Base-by-base conservation (phyloP, 1,140 invertebrate genomes). In the Bilobella aurantiaca region DNA sequence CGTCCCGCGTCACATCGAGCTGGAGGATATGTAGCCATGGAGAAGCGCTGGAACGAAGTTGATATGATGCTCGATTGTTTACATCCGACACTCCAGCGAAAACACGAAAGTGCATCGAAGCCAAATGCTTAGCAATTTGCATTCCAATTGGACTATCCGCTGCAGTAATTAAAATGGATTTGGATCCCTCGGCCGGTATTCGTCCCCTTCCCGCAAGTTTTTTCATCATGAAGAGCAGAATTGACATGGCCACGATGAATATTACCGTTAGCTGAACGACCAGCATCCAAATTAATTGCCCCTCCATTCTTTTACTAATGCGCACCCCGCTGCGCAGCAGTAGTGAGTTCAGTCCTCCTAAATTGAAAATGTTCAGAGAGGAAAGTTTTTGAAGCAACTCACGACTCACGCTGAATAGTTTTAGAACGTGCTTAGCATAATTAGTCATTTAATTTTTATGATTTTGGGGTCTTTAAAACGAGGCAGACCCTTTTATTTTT, bases 1-100 rank as follows among this genome's bases (percentile, higher is more conserved):
- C 89, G 77, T 90, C 88, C 27, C 87, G 80, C 0, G 87, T 89
- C 1, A 89, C 86, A 74, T 91, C 88, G 67, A 91, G 74, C 46
- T 86, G 84, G 67, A 90, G 76, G 2, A 86, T 84, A 47, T 67
- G 66, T 8, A 73, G 63, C 69, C 71, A 70, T 8, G 69, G 69
- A 1, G 69, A 70, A n/a, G 81, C 80, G 78, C 12, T 77, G 74
- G 65, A 77, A 75, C 60, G 65, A 62, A 70, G 67, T 18, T 68
- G 34, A n/a, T 21, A 53, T 14, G 63, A 47, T 14, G 61, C 58
- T 62, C 62, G 30, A 74, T 76, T 28, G 70, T 74, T 32, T 75
- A 75, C 18, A 79, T 80, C 61, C 73, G 76, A 66, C 74, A 88
- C 79, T 0, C 87, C 88, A 1, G 87, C 87, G 68, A 90, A 89